Evolutionary conservation across 2,113 vertebrate genomes (phyloP).

Genomic region (Platichthys flesus): DNA sequence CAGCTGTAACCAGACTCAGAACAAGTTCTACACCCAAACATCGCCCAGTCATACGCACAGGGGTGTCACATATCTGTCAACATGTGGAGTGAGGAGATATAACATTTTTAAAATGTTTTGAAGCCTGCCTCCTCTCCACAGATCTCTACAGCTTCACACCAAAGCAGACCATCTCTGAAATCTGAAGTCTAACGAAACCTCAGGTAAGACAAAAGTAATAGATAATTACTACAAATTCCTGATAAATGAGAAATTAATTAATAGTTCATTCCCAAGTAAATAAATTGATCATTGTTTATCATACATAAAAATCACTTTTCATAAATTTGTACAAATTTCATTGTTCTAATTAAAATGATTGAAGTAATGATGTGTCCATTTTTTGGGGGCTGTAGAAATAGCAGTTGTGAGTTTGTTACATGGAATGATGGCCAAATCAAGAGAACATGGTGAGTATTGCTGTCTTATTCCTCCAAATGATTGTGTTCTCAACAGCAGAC

Average conservation of each 20-base stretch:
- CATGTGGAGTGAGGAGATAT: conserved; percentile 51
- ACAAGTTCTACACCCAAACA: conserved; percentile 26
- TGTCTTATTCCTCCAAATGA: neutral
- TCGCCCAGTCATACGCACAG: conserved; percentile 33
- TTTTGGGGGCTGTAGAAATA: conserved; percentile 15
- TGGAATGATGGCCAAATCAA: conserved; percentile 57
- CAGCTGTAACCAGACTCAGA: conserved; percentile 67
- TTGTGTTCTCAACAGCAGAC: neutral
- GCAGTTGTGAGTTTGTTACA: neutral
- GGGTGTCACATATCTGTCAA: conserved; percentile 29
- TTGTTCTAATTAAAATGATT: too few relatives aligned
- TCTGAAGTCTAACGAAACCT: neutral
- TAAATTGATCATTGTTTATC: too few relatives aligned
- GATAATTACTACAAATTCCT: neutral
- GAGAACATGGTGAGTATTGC: conserved; percentile 49
- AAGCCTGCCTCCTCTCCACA: conserved; percentile 11
- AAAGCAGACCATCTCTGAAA: conserved; percentile 15
- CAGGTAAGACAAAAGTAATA: conserved; percentile 21
- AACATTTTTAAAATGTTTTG: conserved; percentile 38
- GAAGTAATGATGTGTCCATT: neutral
- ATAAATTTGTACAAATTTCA: too few relatives aligned
- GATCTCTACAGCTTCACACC: conserved; percentile 10
- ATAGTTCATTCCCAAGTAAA: too few relatives aligned
- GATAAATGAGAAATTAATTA: neutral
- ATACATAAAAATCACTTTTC: too few relatives aligned